Base-by-base conservation (phyloP, 2,113 vertebrate species). In the Cheilinus undulatus region DNA sequence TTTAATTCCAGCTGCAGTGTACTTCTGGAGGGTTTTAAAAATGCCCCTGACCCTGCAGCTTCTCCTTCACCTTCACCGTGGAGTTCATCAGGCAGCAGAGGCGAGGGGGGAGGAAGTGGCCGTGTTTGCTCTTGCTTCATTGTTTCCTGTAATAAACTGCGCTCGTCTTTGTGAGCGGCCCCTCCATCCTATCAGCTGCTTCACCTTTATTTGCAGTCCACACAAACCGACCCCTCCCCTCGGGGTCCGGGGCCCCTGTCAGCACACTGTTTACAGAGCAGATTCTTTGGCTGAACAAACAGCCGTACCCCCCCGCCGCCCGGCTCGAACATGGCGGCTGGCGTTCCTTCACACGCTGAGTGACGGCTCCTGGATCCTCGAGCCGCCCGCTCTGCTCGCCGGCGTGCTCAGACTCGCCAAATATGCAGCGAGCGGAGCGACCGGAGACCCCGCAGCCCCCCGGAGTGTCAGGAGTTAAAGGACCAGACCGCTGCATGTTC, bases 271-370 rank as follows among this genome's bases (percentile, higher is more conserved):
- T 91, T 88, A 88, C 69, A 86, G 72, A 88, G 73, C 58, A 52
- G 83, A 92, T 91, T 93, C 88, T 86, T 91, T 57, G 50, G 71
- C 70, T 68, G 83, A 81, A 75, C 88, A 91, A 90, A 91, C 89
- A 86, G 22, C 34, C 14, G 17, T 56, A 32, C 40, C 61, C 81
- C 69, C 76, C 69, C 20, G 1, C 66, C 51, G 22, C 51, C 23
- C 22, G 0, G 65, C 61, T 66, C 58, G 76, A 80, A 85, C 83
- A 80, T 36, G 56, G 67, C 69, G 67, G 75, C 50, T 32, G 60
- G 76, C 43, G 78, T 66, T 81, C 83, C 78, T 78, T 67, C 51
- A n/a, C 61, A 7, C 38, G 59, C 82, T 73, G 79, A 84, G 82
- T 76, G 83, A 84, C 52, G 26, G 79, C 76, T 76, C 28, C 64